Base-by-base conservation (phyloP, 2,113 vertebrate species). In the Micronycteris hirsuta region DNA sequence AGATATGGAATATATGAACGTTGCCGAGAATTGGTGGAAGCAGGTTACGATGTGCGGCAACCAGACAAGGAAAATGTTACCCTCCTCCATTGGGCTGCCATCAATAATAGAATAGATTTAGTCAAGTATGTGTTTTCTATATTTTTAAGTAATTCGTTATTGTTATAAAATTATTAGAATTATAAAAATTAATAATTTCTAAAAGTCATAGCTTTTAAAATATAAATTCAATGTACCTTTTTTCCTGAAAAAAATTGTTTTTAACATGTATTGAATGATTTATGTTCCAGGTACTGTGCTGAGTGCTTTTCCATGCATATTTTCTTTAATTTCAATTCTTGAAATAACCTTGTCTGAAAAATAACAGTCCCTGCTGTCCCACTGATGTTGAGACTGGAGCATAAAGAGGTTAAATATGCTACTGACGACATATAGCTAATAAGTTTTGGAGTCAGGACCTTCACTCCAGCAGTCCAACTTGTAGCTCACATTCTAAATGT, bases 51-150 rank as follows among this genome's bases (percentile, higher is more conserved):
- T 56, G 99, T 99, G 45, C 99, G 99, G 90, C 99, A 99, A 88
- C 99, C 99, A 74, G 99, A 99, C 98, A 99, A 99, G 98, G 99
- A 99, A 98, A 99, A 99, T 0, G 99, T 99, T 54, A 99, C 99
- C 0, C 99, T 99, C 84, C 99, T 99, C n/a, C 99, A 99, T 92
- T 99, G 99, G 99, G 99, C 99, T 86, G 99, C 99, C 96, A 99
- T 99, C 98, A 99, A 99, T 98, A 99, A 99, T 98, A 99, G 99
- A 97, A 99, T 99, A 98, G 99, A 99, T 98, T 98, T 99, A 98
- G 99, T 99, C 98, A 99, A 99, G 99, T 99, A 98, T 95, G 99
- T 99, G 41, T 76, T 93, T 92, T 88, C 15, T 90, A 4, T 85
- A 28, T 86, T 83, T 84, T 54, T 83, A 58, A 86, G 76, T 92